Base-by-base conservation (phyloP, 1,140 invertebrate species). In the Philotrypesis tridentata region DNA sequence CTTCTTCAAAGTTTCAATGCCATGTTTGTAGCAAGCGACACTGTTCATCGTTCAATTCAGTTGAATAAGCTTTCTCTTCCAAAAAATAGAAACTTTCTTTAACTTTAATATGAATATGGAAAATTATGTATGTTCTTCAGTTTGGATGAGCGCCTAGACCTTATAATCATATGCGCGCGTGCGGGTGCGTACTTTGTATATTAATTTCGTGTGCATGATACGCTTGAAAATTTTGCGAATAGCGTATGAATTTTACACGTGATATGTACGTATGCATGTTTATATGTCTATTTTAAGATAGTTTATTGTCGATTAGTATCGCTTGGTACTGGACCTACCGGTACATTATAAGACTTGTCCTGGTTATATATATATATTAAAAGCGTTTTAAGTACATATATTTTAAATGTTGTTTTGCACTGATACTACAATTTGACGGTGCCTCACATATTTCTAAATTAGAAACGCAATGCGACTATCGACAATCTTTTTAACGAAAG, bases 231-330 rank as follows among this genome's bases (percentile, higher is more conserved):
- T 63, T 63, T 40, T 27, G n/a, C 23, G 48, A 72, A 17, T 63
- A 72, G 0, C 27, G 55, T 61, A 27, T 37, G 61, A 1, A 74
- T 74, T 80, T 68, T 70, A 76, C 72, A 76, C 29, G 37, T 31
- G 23, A 60, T 81, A 81, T 55, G 48, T 72, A 61, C 48, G 23
- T 82, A 76, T 76, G 33, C 12, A 37, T 29, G 73, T 76, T 70
- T 70, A 11, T 63, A 37, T 23, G 21, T 73, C 12, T 29, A 60
- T 61, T 79, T 43, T 21, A 40, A 21, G 17, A 71, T 43, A 55
- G 25, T 31, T 17, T 27, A 70, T 70, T 60, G 3, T 21, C 27
- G 31, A 68, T 70, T 70, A 55, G 48, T 55, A 68, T 78, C 65
- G 27, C 40, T 68, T 77, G 43, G 29, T 70, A 71, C 40, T 65